Percentiles rank a stretch among this genome's conserved stretches.
Conservation (phyloP, 2,888 invertebrate species). For the Autographa gamma region DNA sequence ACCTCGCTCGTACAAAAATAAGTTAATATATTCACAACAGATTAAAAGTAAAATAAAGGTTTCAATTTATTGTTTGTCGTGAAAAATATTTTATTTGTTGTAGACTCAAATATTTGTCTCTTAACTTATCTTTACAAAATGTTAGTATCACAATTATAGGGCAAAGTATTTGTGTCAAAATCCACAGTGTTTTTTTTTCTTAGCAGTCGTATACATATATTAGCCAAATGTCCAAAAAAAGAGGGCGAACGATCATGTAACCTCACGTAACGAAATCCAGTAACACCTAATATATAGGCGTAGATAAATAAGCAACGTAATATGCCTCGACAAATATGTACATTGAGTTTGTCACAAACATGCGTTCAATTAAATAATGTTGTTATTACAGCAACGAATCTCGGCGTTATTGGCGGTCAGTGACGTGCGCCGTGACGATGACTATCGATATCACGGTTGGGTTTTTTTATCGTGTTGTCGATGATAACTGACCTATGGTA, state of each 20-base stretch:
- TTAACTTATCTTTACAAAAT: not conserved
- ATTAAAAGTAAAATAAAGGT: slow-evolving; percentile 24
- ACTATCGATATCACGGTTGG: slow-evolving; percentile 24
- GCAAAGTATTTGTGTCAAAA: not conserved
- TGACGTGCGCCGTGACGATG: slow-evolving; percentile 11
- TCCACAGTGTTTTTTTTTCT: not conserved
- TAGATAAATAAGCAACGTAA: slow-evolving; percentile 56
- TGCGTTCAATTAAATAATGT: slow-evolving; percentile 67
- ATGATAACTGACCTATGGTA: not conserved
- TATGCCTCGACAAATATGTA: slow-evolving; percentile 59
- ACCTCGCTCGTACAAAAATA: slow-evolving; percentile 30
- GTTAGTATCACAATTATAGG: no score
- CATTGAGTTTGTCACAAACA: slow-evolving; percentile 61
- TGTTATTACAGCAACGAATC: slow-evolving; percentile 63
- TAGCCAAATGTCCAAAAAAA: slow-evolving; percentile 22
- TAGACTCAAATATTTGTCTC: not conserved
- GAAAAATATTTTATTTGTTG: slow-evolving; percentile 1
- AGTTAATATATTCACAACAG: slow-evolving; percentile 26
- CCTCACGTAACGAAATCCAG: slow-evolving; percentile 33
- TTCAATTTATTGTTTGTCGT: slow-evolving; percentile 16
- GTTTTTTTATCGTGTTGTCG: not conserved
- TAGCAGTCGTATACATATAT: not conserved
- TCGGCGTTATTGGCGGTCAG: slow-evolving; percentile 57
- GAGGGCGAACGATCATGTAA: slow-evolving; percentile 30
- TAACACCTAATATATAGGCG: slow-evolving; percentile 35